Evolutionary conservation across 2,797 vertebrate species (phyloP), one percentile per base, ranked within the genome.

Genomic region (Halcyon smyrnensis): DNA sequence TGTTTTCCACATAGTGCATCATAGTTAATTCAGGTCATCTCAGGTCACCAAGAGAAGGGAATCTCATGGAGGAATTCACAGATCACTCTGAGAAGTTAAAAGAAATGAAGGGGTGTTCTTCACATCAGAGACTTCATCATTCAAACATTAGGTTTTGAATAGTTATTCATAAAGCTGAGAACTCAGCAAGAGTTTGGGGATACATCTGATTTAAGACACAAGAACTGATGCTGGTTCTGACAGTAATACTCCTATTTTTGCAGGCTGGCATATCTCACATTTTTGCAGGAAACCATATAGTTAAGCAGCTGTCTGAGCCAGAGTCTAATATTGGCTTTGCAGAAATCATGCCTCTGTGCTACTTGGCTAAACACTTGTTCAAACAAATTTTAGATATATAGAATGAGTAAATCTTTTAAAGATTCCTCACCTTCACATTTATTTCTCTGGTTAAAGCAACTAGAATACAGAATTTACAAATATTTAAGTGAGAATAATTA

Each of bases 1-100:
- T 95, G 81, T 96, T 97, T 97, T 97, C 94, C 93, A 94, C 82
- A 73, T 34, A 95, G 73, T 69, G 39, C 79, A 87, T 94, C 76
- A 39, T 46, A 83, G 89, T 86, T 95, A 94, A 79, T 83, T 95
- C 67, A 71, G 95, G 94, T 96, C 94, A 94, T 91, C 64, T 82
- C 87, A 94, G 91, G 94, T 95, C 95, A 97, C 59, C 63, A 73
- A 53, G 68, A 34, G 84, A 95, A 93, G 21, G 51, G 45, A 87
- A 85, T 30, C 64, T 92, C 60, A 50, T 62, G 59, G 68, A 86
- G 20, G 46, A 92, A 84, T 87, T 70, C 65, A 79, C 59, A 56
- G 45, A 88, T 82, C 30, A 19, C 56, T 64, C n/a, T 53, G 32
- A 70, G 84, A 88, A 74, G 53, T 73, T 87, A 78, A 76, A 92